Conservation (phyloP, 2,113 vertebrate species). For the Sapayoa aenigma region DNA sequence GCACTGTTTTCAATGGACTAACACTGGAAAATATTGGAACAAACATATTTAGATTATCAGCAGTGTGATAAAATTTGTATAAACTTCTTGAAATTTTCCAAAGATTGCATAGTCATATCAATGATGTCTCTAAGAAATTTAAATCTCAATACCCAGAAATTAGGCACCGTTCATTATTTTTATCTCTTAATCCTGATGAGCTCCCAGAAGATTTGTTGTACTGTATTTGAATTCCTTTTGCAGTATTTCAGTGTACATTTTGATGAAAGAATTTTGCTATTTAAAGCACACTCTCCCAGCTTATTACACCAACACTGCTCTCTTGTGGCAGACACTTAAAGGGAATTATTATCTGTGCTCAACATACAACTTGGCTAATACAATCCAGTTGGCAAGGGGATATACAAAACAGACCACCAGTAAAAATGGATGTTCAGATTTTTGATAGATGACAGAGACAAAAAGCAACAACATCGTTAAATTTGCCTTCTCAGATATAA, state of each 20-base stretch:
- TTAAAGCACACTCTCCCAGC: neutral
- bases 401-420: neutral
- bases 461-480: neutral
- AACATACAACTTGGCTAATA: fast-evolving
- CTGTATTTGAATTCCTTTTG: neutral
- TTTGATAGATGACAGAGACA: neutral
- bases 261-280: neutral
- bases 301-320: constrained; percentile 56
- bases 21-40: fast-evolving
- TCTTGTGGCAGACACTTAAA: constrained; percentile 49
- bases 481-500: neutral
- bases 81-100: neutral
- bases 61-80: neutral
- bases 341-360: neutral
- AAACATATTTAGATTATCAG: neutral
- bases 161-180: neutral
- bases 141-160: neutral
- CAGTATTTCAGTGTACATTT: neutral
- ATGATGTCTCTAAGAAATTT: neutral
- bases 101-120: neutral
- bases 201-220: neutral
- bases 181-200: neutral
- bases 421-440: neutral
- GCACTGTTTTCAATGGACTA: neutral
- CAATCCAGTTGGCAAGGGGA: neutral